These are phyloP conservation scores for Drosophila nigritarsus DNA, from an alignment of 2,888 invertebrate species.

Conservation along the genomic window DNA sequence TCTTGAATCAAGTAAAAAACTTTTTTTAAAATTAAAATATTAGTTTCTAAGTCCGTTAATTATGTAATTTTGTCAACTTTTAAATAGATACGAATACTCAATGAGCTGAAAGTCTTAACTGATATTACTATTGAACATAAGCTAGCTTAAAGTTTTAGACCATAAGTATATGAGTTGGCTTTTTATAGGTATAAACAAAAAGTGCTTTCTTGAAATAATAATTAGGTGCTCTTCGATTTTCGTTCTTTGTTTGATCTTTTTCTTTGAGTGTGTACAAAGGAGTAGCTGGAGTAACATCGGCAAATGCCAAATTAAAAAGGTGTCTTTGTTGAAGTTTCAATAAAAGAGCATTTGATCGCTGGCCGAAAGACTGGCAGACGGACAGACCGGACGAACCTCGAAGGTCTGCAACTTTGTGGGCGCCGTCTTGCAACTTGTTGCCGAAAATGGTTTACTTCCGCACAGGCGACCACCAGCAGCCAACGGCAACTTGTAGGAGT, in stretches of 20 bases:
- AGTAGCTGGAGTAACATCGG: conserved; percentile 43
- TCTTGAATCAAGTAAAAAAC: too few species aligned
- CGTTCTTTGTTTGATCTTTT: background rate
- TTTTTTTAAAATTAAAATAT: background rate
- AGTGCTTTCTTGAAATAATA: background rate
- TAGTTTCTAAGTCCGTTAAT: background rate
- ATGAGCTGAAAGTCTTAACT: background rate
- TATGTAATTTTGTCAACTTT: background rate
- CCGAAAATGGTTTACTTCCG: conserved; percentile 77
- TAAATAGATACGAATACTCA: background rate
- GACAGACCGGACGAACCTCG: background rate
- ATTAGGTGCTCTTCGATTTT: background rate
- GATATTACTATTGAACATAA: background rate
- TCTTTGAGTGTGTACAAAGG: conserved; percentile 2
- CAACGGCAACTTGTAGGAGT: conserved; percentile 66
- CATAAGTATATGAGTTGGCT: background rate
- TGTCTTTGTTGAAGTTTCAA: conserved; percentile 73
- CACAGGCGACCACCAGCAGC: conserved; percentile 49
- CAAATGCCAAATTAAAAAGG: conserved; percentile 76
- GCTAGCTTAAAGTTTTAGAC: background rate
- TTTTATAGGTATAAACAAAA: background rate
- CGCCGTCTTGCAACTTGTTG: conserved; percentile 70
- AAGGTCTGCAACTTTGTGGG: conserved; percentile 72
- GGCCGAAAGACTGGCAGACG: conserved; percentile 7
- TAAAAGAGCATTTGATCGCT: conserved; percentile 73